Percentiles rank a stretch among this genome's conserved stretches.
Evolutionary conservation across 2,888 invertebrate genomes (phyloP).

Genomic region (Sarcophaga subvicina): DNA sequence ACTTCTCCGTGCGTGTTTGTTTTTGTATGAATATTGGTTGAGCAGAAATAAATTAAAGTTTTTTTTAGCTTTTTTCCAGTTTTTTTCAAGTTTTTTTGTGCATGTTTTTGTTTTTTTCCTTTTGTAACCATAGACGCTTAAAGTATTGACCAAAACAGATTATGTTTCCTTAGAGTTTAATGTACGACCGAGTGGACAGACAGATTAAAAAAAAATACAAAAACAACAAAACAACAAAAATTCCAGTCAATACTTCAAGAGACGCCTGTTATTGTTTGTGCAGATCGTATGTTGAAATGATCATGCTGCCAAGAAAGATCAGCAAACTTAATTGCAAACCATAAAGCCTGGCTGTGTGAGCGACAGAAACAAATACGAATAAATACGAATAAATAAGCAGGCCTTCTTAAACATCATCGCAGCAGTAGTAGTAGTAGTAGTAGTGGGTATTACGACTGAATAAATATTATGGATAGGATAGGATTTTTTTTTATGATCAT

Average conservation of each 20-base stretch:
- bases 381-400: background rate
- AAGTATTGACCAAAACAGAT: slow-evolving; percentile 35
- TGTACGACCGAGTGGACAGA: background rate
- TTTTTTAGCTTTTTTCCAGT: background rate
- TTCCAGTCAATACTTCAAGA: slow-evolving; percentile 49
- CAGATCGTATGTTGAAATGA: background rate
- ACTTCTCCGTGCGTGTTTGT: background rate
- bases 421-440: too few relatives aligned
- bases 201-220: background rate
- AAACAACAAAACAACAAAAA: background rate
- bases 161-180: slow-evolving; percentile 20
- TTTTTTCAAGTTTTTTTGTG: too few relatives aligned
- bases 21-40: slow-evolving; percentile 17
- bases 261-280: slow-evolving; percentile 35
- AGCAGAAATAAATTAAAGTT: slow-evolving; percentile 38
- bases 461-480: too few relatives aligned
- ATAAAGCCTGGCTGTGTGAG: slow-evolving; percentile 15
- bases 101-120: too few relatives aligned
- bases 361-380: slow-evolving; percentile 14
- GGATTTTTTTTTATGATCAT: too few relatives aligned
- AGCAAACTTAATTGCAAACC: slow-evolving; percentile 44
- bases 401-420: background rate
- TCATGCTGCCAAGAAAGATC: slow-evolving; percentile 41
- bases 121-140: background rate
- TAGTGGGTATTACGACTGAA: too few relatives aligned